Evolutionary conservation across 2,797 vertebrate species (phyloP).

Genomic region (Octomys mimax): DNA sequence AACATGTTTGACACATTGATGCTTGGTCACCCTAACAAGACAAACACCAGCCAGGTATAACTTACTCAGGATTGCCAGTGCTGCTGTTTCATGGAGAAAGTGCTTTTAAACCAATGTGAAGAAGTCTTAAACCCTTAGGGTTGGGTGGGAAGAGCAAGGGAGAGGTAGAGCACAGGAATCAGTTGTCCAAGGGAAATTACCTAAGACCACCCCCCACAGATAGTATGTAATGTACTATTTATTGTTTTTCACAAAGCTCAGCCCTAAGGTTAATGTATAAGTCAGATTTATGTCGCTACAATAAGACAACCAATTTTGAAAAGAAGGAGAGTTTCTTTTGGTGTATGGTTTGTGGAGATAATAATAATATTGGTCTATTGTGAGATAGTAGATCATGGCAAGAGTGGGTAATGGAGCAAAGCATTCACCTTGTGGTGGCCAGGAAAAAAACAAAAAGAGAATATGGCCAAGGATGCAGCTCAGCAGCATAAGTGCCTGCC

Average conservation of each 20-base stretch:
- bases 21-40: not conserved
- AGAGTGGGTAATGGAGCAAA: not conserved
- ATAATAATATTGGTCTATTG: not conserved
- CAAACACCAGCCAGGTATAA: not conserved
- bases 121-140: conserved; percentile 34
- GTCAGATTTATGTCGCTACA: not conserved
- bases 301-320: not conserved
- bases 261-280: not conserved
- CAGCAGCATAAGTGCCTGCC: too few relatives aligned
- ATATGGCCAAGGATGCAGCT: too few relatives aligned
- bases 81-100: conserved; percentile 50
- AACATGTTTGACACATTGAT: not conserved
- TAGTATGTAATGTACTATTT: not conserved
- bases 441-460: not conserved
- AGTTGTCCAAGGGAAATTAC: conserved; percentile 24
- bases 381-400: not conserved
- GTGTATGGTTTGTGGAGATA: not conserved
- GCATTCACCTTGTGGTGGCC: not conserved
- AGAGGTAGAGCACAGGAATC: not conserved
- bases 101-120: conserved; percentile 9
- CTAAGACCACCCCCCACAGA: not conserved
- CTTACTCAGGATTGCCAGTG: not conserved
- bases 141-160: not conserved
- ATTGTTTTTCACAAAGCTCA: not conserved
- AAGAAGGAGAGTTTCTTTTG: not conserved